A percentile compares a stretch with the other conserved stretches of the same genome.
These are phyloP conservation scores for Sphinx pinastri DNA, from an alignment of 2,888 invertebrate genomes.

Conservation along the genomic window DNA sequence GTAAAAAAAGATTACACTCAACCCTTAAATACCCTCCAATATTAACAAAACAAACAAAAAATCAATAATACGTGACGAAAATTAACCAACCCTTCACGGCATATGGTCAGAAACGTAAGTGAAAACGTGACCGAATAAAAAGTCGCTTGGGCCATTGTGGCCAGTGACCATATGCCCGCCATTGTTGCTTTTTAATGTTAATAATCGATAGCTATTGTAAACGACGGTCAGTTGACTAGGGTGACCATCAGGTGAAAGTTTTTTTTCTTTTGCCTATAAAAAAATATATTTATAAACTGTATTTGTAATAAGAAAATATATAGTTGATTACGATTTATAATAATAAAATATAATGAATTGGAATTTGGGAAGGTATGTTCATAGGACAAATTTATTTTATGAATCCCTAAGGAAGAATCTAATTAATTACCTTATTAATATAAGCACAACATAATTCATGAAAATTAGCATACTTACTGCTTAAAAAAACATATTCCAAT, in stretches of 20 bases:
- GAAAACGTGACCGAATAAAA: conserved; percentile 55
- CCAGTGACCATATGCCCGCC: conserved; percentile 56
- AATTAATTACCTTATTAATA: too few species aligned
- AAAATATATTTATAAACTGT: too few species aligned
- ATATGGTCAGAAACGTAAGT: conserved; percentile 58
- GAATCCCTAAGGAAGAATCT: too few species aligned
- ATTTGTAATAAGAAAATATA: too few species aligned
- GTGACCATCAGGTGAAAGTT: conserved; percentile 39
- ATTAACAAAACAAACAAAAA: conserved; percentile 10
- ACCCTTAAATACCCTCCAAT: background rate
- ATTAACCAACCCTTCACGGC: conserved; percentile 36
- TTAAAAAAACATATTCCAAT: too few species aligned
- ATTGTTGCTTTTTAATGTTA: conserved; percentile 58
- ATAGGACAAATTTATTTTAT: too few species aligned
- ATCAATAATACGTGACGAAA: conserved; percentile 22
- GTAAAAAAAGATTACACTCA: too few species aligned
- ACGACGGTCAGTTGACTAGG: conserved; percentile 57
- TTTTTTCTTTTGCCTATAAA: background rate
- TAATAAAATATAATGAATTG: too few species aligned
- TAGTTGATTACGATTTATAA: too few species aligned
- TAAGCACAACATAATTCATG: too few species aligned
- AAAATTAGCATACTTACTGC: too few species aligned
- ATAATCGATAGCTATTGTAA: conserved; percentile 51
- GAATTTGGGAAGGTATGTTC: too few species aligned
- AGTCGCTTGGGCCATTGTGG: conserved; percentile 41